Evolutionary conservation across 2,113 vertebrate species (phyloP).

Genomic region (Cyanocitta stelleri): DNA sequence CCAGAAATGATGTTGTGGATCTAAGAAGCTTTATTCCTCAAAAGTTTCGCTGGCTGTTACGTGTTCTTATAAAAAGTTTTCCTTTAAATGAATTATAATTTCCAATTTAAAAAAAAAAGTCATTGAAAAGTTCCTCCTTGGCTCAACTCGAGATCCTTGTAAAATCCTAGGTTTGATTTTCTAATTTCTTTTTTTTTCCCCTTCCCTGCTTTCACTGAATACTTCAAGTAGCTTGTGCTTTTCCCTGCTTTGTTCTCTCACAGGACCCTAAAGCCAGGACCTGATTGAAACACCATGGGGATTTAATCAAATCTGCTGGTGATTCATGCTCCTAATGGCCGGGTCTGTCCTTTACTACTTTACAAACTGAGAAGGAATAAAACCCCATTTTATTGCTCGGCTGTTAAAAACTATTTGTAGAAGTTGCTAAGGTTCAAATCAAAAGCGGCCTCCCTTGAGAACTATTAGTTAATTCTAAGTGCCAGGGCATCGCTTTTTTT

Average conservation of each 20-base stretch:
- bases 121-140: conserved; percentile 28
- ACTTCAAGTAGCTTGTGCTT: background rate
- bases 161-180: background rate
- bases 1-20: background rate
- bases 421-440: conserved; percentile 72
- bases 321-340: conserved; percentile 40
- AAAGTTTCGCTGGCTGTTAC: background rate
- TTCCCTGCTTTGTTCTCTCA: background rate
- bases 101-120: background rate
- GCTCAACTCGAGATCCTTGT: background rate
- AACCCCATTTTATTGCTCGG: conserved; percentile 53
- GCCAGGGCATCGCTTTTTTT: conserved; percentile 19
- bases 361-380: conserved; percentile 65
- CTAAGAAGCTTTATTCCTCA: background rate
- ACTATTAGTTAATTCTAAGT: conserved; percentile 68
- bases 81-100: conserved; percentile 6
- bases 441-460: conserved; percentile 63
- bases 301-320: conserved; percentile 51
- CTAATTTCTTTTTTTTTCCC: too few species aligned
- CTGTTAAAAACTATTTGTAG: conserved; percentile 73
- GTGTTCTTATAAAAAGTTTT: background rate
- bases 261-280: conserved; percentile 7
- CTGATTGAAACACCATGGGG: conserved; percentile 15
- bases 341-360: conserved; percentile 49
- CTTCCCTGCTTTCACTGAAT: background rate